Evolutionary conservation across 2,113 vertebrate genomes (phyloP).

Genomic region (Taxidea taxus): DNA sequence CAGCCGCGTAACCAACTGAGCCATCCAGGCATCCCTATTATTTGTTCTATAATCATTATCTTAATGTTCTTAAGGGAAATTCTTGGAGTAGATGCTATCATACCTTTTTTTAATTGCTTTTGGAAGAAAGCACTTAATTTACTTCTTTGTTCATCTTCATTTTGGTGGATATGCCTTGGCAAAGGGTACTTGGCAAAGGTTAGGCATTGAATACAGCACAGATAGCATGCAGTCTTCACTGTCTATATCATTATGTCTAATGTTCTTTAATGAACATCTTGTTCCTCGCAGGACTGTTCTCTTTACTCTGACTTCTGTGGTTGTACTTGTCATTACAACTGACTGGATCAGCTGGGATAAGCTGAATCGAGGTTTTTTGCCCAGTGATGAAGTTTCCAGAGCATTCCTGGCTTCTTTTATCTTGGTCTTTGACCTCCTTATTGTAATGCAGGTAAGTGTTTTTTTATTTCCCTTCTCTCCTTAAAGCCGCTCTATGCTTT

Average conservation of each 20-base stretch:
- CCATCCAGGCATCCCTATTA: too few species aligned
- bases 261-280: slow-evolving; percentile 53
- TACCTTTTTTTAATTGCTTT: slow-evolving; percentile 1
- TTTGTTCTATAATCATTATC: background rate
- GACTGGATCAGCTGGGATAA: slow-evolving; percentile 99
- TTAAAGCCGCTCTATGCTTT: background rate
- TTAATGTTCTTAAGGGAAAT: background rate
- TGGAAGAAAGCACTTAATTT: slow-evolving; percentile 52
- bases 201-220: background rate
- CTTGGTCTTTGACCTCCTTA: slow-evolving; percentile 99
- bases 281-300: slow-evolving; percentile 91
- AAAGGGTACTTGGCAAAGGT: background rate
- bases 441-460: slow-evolving; percentile 96
- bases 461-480: slow-evolving; percentile 61
- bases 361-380: slow-evolving; percentile 96
- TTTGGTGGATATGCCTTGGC: background rate
- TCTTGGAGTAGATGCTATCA: background rate
- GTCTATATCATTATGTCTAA: background rate
- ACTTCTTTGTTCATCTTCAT: slow-evolving; percentile 14
- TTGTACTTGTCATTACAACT: slow-evolving; percentile 96
- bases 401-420: slow-evolving; percentile 99
- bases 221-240: background rate
- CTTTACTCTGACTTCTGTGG: slow-evolving; percentile 94
- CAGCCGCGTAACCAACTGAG: too few species aligned
- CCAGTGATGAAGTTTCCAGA: slow-evolving; percentile 97